A percentile compares a stretch with the other conserved stretches of the same genome.
phyloP scores from a whole-genome alignment of 2,888 invertebrate genomes.

The Hypercompe scribonia region DNA sequence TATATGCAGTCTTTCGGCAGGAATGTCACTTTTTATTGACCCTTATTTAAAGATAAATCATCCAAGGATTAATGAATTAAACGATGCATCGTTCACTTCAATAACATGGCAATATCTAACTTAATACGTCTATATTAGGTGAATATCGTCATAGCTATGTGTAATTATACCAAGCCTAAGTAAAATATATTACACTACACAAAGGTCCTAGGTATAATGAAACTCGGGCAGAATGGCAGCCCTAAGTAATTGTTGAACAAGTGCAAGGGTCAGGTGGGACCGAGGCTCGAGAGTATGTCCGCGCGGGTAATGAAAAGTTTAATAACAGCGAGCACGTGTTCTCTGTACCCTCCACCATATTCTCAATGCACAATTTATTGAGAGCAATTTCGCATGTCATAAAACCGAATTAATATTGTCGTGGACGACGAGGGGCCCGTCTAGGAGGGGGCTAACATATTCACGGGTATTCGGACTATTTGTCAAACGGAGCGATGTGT shows the following conservation, averaged over 20 bases:
- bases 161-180: not conserved
- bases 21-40: not conserved
- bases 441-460: slow-evolving; percentile 16
- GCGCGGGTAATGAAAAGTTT: slow-evolving; percentile 79
- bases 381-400: slow-evolving; percentile 85
- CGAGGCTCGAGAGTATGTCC: slow-evolving; percentile 50
- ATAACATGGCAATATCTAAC: not conserved
- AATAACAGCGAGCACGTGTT: slow-evolving; percentile 81
- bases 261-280: slow-evolving; percentile 60
- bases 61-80: not conserved
- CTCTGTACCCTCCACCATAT: slow-evolving; percentile 48
- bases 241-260: slow-evolving; percentile 56
- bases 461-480: slow-evolving; percentile 33
- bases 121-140: slow-evolving; percentile 15
- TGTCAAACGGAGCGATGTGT: slow-evolving; percentile 33
- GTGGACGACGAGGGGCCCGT: slow-evolving; percentile 29
- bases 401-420: slow-evolving; percentile 82
- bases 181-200: slow-evolving; percentile 23
- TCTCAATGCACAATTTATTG: slow-evolving; percentile 79
- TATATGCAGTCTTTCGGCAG: not conserved
- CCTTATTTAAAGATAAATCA: not conserved
- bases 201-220: slow-evolving; percentile 51
- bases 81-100: not conserved
- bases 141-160: slow-evolving; percentile 10
- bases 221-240: slow-evolving; percentile 39